Evolutionary conservation across 2,888 invertebrate species (phyloP).

Genomic region (Latheticus oryzae): DNA sequence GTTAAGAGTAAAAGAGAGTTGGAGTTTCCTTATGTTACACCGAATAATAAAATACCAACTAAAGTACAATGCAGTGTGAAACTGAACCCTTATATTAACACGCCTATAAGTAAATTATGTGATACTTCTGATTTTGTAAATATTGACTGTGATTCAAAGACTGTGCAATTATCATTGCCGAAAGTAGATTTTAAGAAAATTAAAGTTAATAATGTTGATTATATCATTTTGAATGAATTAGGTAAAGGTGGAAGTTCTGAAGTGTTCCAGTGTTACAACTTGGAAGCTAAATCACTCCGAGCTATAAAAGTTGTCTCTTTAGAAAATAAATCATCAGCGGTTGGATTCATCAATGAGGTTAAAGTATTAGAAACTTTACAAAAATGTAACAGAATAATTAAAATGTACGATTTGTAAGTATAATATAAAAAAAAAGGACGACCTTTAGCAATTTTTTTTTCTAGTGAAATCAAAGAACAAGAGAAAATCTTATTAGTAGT

Average conservation of each 20-base stretch:
- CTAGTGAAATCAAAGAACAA: conserved; percentile 77
- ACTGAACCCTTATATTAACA: conserved; percentile 42
- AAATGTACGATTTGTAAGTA: conserved; percentile 88
- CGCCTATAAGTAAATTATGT: conserved; percentile 39
- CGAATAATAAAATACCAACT: conserved; percentile 26
- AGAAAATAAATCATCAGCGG: conserved; percentile 76
- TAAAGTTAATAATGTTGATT: conserved; percentile 78
- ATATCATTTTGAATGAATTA: conserved; percentile 78
- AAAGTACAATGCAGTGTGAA: conserved; percentile 44
- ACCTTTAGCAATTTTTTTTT: conserved; percentile 1
- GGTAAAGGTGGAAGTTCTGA: conserved; percentile 93
- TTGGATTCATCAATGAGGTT: conserved; percentile 91
- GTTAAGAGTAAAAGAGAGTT: conserved; percentile 2
- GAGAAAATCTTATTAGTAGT: conserved; percentile 82
- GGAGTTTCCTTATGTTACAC: conserved; percentile 8
- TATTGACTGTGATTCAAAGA: conserved; percentile 16
- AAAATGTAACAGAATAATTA: conserved; percentile 84
- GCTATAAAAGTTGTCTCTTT: conserved; percentile 90
- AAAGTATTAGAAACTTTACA: conserved; percentile 83
- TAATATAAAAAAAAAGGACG: conserved; percentile 1
- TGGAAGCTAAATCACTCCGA: conserved; percentile 69
- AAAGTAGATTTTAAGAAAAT: conserved; percentile 65
- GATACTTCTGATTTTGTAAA: conserved; percentile 1
- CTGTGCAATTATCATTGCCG: conserved; percentile 2
- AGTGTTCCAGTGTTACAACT: conserved; percentile 80